Conservation (phyloP, 2,113 vertebrate genomes). For the Phasianus colchicus region DNA sequence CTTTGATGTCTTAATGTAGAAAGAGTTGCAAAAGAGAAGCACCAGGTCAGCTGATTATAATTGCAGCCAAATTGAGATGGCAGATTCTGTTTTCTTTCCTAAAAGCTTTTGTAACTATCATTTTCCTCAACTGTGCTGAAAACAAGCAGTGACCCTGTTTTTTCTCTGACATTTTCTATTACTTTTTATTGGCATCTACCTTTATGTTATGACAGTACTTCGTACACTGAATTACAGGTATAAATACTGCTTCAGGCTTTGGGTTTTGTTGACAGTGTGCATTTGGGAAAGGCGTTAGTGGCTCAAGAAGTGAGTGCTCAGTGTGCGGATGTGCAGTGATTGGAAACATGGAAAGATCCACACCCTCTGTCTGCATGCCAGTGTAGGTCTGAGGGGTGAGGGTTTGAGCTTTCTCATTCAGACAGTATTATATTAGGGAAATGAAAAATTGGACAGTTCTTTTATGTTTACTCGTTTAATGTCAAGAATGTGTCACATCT, state of each 20-base stretch:
- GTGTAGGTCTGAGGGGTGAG: slow-evolving; percentile 51
- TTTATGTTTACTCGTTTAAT: slow-evolving; percentile 67
- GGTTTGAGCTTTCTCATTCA: slow-evolving; percentile 47
- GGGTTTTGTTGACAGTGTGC: slow-evolving; percentile 23
- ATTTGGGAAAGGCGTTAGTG: slow-evolving; percentile 49
- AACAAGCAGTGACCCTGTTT: slow-evolving; percentile 37
- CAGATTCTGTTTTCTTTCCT: slow-evolving; percentile 60
- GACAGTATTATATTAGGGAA: slow-evolving; percentile 8
- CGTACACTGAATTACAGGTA: slow-evolving; percentile 1
- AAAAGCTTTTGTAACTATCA: slow-evolving; percentile 52
- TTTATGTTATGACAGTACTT: background rate
- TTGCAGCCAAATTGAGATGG: background rate
- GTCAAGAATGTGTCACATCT: slow-evolving; percentile 73
- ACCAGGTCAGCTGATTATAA: background rate
- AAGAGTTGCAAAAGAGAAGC: slow-evolving; percentile 4
- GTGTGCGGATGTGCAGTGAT: background rate
- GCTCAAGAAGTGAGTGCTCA: background rate
- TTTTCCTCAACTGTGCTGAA: background rate
- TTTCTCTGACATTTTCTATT: slow-evolving; percentile 62
- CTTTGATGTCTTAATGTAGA: background rate
- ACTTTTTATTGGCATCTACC: slow-evolving; percentile 21
- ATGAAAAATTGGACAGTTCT: slow-evolving; percentile 63
- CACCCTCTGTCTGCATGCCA: slow-evolving; percentile 43
- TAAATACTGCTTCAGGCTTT: slow-evolving; percentile 27
- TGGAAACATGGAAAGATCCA: slow-evolving; percentile 2